These are phyloP conservation scores for Caenorhabditis tropicalis DNA, from an alignment of 1,140 invertebrate genomes.

Conservation along the genomic window DNA sequence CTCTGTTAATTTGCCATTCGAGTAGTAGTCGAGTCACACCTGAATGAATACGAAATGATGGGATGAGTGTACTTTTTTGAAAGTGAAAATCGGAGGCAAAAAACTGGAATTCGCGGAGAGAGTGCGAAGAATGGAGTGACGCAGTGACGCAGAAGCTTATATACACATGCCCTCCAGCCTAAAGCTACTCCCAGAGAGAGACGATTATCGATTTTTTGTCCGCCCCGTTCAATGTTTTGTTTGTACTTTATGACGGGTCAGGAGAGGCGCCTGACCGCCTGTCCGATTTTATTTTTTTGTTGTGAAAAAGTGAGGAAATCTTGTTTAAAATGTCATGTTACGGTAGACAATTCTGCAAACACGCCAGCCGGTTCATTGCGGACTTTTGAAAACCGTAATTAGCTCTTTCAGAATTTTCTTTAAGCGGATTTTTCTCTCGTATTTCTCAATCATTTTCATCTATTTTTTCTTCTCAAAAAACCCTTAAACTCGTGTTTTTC, in stretches of 20 bases:
- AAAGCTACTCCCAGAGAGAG: not conserved
- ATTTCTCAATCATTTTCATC: too few species aligned
- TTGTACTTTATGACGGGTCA: slow-evolving; percentile 37
- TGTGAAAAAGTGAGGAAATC: too few species aligned
- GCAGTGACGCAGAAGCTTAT: not conserved
- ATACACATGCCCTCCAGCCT: not conserved
- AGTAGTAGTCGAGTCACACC: slow-evolving; percentile 39
- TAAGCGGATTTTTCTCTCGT: not conserved
- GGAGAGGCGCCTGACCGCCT: slow-evolving; percentile 26
- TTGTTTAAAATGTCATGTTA: too few species aligned
- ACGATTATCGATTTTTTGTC: not conserved
- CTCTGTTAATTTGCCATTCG: slow-evolving; percentile 34
- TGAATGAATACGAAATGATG: slow-evolving; percentile 36
- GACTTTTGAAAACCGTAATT: not conserved
- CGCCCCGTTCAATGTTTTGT: not conserved
- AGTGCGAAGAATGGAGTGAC: not conserved
- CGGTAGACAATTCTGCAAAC: not conserved
- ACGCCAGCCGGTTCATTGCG: not conserved
- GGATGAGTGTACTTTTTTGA: not conserved
- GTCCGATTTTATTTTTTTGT: not conserved
- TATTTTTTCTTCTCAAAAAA: not conserved
- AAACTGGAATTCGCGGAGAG: not conserved
- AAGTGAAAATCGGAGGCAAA: slow-evolving; percentile 32
- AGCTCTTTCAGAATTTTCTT: not conserved
- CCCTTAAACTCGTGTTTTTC: not conserved